These are phyloP conservation scores for Quadroppia sp. DNA, from an alignment of 2,888 invertebrate genomes.

Conservation along the genomic window DNA sequence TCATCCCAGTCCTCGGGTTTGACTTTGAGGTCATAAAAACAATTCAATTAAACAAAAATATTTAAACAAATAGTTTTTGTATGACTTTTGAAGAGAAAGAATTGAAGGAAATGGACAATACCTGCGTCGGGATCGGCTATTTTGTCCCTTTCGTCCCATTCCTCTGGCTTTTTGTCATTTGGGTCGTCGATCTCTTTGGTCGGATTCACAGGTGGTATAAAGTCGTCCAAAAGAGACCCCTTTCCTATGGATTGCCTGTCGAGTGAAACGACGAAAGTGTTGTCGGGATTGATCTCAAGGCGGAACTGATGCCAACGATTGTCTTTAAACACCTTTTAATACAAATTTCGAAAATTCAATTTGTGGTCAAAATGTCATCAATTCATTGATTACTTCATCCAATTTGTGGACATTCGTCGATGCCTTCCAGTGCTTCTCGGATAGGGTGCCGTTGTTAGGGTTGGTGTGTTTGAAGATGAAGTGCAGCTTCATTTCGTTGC, in stretches of 20 bases:
- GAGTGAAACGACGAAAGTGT: slow-evolving; percentile 71
- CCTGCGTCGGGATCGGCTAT: slow-evolving; percentile 46
- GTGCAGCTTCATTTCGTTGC: slow-evolving; percentile 82
- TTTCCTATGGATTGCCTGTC: slow-evolving; percentile 78
- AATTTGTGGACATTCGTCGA: slow-evolving; percentile 63
- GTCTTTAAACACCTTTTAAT: slow-evolving; percentile 64
- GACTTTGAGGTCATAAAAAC: slow-evolving; percentile 16
- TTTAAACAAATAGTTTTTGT: no score
- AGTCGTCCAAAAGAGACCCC: slow-evolving; percentile 81
- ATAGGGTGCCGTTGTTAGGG: slow-evolving; percentile 78
- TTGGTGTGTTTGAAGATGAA: slow-evolving; percentile 93
- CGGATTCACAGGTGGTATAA: slow-evolving; percentile 90
- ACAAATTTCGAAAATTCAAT: no score
- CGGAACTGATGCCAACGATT: slow-evolving; percentile 86
- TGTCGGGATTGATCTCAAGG: slow-evolving; percentile 71
- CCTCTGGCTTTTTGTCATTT: slow-evolving; percentile 69
- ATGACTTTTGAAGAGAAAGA: no score
- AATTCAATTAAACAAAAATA: neutral
- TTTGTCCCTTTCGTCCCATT: slow-evolving; percentile 95
- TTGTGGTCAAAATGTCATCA: neutral
- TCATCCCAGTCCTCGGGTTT: slow-evolving; percentile 66
- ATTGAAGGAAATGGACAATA: slow-evolving; percentile 36
- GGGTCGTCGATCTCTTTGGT: slow-evolving; percentile 91
- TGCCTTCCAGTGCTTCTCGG: slow-evolving; percentile 95
- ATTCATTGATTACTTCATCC: slow-evolving; percentile 47